phyloP scores from a whole-genome alignment of 1,140 invertebrate genomes.

The Temnothorax nylanderi region DNA sequence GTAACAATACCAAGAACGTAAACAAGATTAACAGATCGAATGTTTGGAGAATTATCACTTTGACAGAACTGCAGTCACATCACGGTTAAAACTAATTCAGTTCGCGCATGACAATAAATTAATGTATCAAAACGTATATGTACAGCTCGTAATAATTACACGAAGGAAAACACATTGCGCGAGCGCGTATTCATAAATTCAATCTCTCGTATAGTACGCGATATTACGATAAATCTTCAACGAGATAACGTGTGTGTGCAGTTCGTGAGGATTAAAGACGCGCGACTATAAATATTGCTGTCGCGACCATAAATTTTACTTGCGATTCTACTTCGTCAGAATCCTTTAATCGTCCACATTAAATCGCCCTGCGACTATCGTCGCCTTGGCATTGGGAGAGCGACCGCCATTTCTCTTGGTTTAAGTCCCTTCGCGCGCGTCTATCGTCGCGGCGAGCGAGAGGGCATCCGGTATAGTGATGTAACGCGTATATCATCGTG shows the following conservation, averaged over 20 bases:
- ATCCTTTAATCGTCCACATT: background rate
- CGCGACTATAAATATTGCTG: background rate
- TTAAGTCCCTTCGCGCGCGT: background rate
- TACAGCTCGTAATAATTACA: background rate
- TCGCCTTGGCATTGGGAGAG: slow-evolving; percentile 27
- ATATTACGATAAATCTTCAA: background rate
- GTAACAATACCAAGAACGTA: background rate
- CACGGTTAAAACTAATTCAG: background rate
- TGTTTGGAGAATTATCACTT: background rate
- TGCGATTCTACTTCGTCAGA: background rate
- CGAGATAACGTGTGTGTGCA: background rate
- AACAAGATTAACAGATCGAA: background rate
- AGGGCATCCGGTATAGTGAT: slow-evolving; percentile 38
- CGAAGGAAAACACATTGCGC: background rate
- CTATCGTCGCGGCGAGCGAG: background rate
- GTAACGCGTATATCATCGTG: slow-evolving; percentile 3
- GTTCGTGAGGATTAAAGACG: background rate
- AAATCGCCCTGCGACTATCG: background rate
- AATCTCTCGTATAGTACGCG: too few relatives aligned
- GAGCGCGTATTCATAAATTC: slow-evolving; percentile 2
- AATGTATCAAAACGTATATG: background rate
- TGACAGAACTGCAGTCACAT: background rate
- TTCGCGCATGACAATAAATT: background rate
- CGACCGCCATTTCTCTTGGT: slow-evolving; percentile 24
- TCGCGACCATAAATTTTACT: background rate